phyloP scores from a whole-genome alignment of 2,888 invertebrate species.

The Aphelenchoides bicaudatus region DNA sequence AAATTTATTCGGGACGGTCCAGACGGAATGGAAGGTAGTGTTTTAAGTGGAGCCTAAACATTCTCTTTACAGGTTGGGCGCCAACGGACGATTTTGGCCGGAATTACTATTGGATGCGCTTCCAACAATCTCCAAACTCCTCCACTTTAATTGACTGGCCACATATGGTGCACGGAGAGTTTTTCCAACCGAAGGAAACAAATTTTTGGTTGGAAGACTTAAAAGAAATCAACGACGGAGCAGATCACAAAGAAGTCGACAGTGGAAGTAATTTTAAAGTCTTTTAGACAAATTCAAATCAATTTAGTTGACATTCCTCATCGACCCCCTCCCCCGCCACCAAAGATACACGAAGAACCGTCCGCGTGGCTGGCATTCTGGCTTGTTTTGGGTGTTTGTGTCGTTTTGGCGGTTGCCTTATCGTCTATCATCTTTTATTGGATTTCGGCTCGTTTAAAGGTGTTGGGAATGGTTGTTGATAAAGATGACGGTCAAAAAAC shows the following conservation, averaged over 20 bases:
- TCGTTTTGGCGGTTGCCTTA: background rate
- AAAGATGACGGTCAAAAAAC: too few relatives aligned
- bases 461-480: too few relatives aligned
- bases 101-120: slow-evolving; percentile 6
- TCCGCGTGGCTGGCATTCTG: background rate
- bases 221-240: background rate
- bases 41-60: too few relatives aligned
- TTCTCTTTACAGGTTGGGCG: slow-evolving; percentile 6
- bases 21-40: slow-evolving; percentile 10
- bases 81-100: slow-evolving; percentile 18
- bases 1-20: background rate
- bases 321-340: background rate
- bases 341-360: background rate
- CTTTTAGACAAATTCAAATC: too few relatives aligned
- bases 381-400: background rate
- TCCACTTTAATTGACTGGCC: background rate
- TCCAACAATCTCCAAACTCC: background rate
- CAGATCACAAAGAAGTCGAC: background rate
- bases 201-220: slow-evolving; percentile 3
- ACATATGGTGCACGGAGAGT: slow-evolving; percentile 2
- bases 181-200: background rate
- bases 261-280: too few relatives aligned
- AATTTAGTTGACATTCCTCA: too few relatives aligned
- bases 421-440: background rate
- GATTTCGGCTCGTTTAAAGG: background rate